Conservation (phyloP, 2,113 vertebrate species). For the Sorex fumeus region DNA sequence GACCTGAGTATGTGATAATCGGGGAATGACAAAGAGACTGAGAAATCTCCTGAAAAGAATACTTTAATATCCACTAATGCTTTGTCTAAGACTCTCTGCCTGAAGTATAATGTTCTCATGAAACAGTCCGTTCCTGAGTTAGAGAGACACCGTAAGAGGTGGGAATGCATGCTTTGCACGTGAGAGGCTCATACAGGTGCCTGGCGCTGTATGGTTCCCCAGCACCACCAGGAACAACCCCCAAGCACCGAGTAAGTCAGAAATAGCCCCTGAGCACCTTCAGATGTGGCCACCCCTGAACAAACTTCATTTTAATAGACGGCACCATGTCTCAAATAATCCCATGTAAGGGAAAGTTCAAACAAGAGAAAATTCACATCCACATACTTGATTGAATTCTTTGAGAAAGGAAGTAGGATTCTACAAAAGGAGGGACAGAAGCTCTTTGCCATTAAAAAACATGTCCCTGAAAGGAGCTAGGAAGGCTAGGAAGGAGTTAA, state of each 20-base stretch:
- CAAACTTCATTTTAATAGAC: slow-evolving; percentile 39
- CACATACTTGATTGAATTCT: slow-evolving; percentile 27
- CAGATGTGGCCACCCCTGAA: neutral
- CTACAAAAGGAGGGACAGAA: slow-evolving; percentile 24
- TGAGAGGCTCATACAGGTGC: neutral
- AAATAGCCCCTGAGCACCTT: no score
- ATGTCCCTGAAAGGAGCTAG: no score
- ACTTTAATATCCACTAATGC: neutral
- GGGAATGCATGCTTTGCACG: no score
- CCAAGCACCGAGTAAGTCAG: no score
- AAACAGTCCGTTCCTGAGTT: no score
- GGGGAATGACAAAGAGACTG: no score
- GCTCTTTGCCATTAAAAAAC: slow-evolving; percentile 45
- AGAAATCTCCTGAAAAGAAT: no score
- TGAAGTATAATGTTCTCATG: slow-evolving; percentile 1
- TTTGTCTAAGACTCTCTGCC: neutral
- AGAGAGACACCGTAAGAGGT: no score
- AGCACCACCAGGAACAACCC: no score
- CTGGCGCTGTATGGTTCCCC: no score
- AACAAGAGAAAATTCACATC: slow-evolving; percentile 28
- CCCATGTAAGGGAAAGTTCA: slow-evolving; percentile 9
- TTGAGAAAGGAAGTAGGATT: slow-evolving; percentile 25
- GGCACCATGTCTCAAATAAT: neutral
- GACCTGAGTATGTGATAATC: no score
- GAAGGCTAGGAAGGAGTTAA: no score